Conservation (phyloP, 2,888 invertebrate genomes). For the Eupithecia pulchellata region DNA sequence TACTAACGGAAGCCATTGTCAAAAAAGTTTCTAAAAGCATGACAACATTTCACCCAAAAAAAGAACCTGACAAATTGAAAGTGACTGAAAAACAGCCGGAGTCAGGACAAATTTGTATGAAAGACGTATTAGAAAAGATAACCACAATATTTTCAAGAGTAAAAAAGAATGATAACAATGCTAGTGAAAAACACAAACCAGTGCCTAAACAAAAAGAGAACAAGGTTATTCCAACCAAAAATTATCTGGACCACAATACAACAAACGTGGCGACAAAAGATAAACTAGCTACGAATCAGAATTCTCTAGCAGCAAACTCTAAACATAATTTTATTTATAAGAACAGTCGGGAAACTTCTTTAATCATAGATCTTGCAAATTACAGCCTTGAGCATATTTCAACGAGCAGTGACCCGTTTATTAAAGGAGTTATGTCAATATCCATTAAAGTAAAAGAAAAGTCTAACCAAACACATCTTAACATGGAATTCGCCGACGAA, state of each 20-base stretch:
- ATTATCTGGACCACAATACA: conserved; percentile 21
- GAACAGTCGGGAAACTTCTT: conserved; percentile 56
- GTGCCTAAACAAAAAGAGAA: conserved; percentile 36
- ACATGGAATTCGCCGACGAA: conserved; percentile 56
- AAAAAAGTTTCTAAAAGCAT: conserved; percentile 64
- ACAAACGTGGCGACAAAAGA: background rate
- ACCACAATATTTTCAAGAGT: conserved; percentile 63
- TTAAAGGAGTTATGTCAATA: conserved; percentile 59
- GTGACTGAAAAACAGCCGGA: conserved; percentile 48
- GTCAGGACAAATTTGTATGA: conserved; percentile 62
- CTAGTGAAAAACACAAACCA: conserved; percentile 30
- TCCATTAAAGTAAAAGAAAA: conserved; percentile 65
- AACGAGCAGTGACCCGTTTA: conserved; percentile 55
- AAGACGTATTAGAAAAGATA: conserved; percentile 68
- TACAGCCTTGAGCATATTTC: conserved; percentile 67
- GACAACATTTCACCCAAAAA: conserved; percentile 46
- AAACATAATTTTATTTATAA: conserved; percentile 52
- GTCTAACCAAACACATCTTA: conserved; percentile 51
- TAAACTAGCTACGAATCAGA: background rate
- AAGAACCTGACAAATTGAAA: conserved; percentile 24
- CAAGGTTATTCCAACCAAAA: conserved; percentile 39
- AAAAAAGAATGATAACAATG: conserved; percentile 42
- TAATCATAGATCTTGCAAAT: conserved; percentile 66
- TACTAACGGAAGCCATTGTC: conserved; percentile 61
- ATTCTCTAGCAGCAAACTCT: conserved; percentile 19